Percentiles rank a stretch among this genome's conserved stretches.
Conservation (phyloP, 2,113 vertebrate genomes). For the Thamnaconus septentrionalis region DNA sequence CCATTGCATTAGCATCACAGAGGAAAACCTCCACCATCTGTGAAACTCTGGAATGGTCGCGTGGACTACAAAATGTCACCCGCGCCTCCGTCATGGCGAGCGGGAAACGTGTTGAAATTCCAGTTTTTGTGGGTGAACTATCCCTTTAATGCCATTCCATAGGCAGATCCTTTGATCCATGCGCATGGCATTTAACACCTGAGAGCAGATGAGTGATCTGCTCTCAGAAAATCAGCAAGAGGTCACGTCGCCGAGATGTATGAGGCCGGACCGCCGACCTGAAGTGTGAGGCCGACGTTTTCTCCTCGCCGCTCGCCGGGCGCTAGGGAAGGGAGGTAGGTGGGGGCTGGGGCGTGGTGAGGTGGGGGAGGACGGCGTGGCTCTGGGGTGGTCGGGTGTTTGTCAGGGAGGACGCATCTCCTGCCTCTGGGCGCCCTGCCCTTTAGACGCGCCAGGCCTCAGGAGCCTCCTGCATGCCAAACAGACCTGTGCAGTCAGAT, state of each 20-base stretch:
- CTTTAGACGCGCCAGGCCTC: conserved; percentile 75
- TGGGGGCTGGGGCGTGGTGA: conserved; percentile 31
- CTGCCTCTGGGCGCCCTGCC: conserved; percentile 74
- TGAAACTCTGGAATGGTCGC: too few relatives aligned
- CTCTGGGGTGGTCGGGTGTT: conserved; percentile 48
- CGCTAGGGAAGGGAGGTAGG: too few relatives aligned
- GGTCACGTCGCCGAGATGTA: conserved; percentile 42
- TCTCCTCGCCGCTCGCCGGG: conserved; percentile 31
- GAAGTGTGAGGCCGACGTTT: conserved; percentile 39
- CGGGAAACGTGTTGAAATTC: too few relatives aligned
- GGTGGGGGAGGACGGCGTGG: too few relatives aligned
- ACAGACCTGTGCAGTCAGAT: conserved; percentile 70
- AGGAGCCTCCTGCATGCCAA: conserved; percentile 76
- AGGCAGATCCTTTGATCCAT: conserved; percentile 67
- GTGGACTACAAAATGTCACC: too few relatives aligned
- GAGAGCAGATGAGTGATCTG: conserved; percentile 56
- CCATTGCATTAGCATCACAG: too few relatives aligned
- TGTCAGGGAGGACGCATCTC: conserved; percentile 74
- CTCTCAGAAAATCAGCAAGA: conserved; percentile 44
- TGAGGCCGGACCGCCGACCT: conserved; percentile 24
- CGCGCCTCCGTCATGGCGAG: too few relatives aligned
- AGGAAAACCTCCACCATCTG: too few relatives aligned
- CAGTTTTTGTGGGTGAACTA: too few relatives aligned
- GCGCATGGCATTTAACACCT: conserved; percentile 73
- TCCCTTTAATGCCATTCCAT: conserved; percentile 25